These are phyloP conservation scores for Mastomys natalensis DNA, from an alignment of 2,113 vertebrate species.

Conservation along the genomic window DNA sequence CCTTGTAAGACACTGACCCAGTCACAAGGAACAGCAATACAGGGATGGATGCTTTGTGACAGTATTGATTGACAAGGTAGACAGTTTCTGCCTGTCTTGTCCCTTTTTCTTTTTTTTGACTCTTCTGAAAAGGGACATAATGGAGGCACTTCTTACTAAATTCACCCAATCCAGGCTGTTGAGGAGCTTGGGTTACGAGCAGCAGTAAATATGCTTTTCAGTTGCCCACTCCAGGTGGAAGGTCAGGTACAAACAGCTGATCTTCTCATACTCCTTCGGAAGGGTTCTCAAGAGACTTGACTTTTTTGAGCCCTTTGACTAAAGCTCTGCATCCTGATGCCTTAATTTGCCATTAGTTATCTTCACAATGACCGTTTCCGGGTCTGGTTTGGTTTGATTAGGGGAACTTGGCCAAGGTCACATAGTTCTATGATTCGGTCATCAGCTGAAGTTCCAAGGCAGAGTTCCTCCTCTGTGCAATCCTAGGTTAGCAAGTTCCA, in stretches of 20 bases:
- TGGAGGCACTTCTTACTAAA: slow-evolving; percentile 27
- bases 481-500: slow-evolving; percentile 12
- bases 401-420: slow-evolving; percentile 56
- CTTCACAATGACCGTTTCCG: background rate
- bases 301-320: background rate
- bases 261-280: slow-evolving; percentile 38
- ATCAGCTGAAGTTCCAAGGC: background rate
- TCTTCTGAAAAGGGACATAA: slow-evolving; percentile 41
- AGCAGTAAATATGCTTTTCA: slow-evolving; percentile 40
- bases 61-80: slow-evolving; percentile 22
- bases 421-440: slow-evolving; percentile 23
- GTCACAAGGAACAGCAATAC: background rate
- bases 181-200: background rate
- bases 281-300: background rate
- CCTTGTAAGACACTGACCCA: background rate
- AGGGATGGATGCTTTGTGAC: background rate
- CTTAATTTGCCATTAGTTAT: background rate
- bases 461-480: background rate
- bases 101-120: background rate
- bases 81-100: background rate
- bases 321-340: slow-evolving; percentile 22
- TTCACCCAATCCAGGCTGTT: background rate
- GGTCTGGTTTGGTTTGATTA: background rate
- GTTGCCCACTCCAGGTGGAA: background rate
- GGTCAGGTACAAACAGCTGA: background rate